These are phyloP conservation scores for Bufo gargarizans DNA, from an alignment of 2,113 vertebrate species.

Conservation along the genomic window DNA sequence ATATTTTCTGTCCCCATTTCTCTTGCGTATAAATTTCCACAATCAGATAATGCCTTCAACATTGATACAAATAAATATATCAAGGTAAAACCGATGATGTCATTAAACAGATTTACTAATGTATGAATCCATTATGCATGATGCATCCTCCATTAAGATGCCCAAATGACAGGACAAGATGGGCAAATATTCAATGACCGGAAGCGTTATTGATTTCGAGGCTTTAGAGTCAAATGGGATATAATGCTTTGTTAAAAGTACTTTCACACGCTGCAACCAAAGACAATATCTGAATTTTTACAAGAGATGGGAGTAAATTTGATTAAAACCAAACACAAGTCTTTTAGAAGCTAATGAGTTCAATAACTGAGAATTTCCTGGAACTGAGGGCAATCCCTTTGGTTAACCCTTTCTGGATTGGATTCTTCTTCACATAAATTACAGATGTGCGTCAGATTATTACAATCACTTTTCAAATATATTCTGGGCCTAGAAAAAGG, in stretches of 20 bases:
- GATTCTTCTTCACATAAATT: background rate
- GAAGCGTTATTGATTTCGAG: conserved; percentile 44
- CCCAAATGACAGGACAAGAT: conserved; percentile 19
- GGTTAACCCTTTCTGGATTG: background rate
- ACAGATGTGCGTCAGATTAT: background rate
- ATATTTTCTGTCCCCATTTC: background rate
- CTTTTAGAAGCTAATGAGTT: background rate
- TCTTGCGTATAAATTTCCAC: too few relatives aligned
- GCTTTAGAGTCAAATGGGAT: conserved; percentile 24
- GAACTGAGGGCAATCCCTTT: background rate
- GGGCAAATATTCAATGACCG: conserved; percentile 8
- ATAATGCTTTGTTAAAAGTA: conserved; percentile 30
- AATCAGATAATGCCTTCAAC: background rate
- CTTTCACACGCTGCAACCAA: background rate
- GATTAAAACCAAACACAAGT: conserved; percentile 2
- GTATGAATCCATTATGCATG: conserved; percentile 48
- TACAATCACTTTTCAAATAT: background rate
- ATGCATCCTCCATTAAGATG: conserved; percentile 40
- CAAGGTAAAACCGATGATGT: conserved; percentile 13
- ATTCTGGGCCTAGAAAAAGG: background rate
- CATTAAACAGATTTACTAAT: conserved; percentile 33
- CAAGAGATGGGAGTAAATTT: conserved; percentile 17
- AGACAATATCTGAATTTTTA: background rate
- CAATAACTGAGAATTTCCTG: background rate
- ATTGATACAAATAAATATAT: conserved; percentile 25